Evolutionary conservation across 2,113 vertebrate genomes (phyloP), one percentile per base, ranked within the genome.

Genomic region (Pogona vitticeps): DNA sequence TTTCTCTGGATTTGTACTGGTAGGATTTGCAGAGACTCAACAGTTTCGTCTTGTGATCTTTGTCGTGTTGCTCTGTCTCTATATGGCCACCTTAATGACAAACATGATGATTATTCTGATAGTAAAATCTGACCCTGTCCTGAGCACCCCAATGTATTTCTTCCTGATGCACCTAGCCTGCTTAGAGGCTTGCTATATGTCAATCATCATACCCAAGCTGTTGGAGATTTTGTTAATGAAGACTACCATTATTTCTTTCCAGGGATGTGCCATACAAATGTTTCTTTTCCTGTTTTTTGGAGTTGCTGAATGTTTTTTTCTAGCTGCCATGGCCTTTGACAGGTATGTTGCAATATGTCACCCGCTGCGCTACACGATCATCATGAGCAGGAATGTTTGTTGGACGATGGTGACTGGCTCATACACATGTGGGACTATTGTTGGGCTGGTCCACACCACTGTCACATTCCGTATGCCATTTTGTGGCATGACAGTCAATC

Each of bases 91-190:
- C 23, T 36, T 93, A 14, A 63, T 90, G 73, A 88, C 83, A 63
- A 94, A 91, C 56, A 70, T 3, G 1, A 46, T 93, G 28, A 90
- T 93, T 76, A 81, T 78, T 59, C 26, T 92, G 61, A 67, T 75
- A 75, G 58, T 90, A 79, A 79, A 85, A 38, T 5, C 26, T 23
- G 90, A 92, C 65, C 83, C 81, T 15, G 10, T 28, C 26, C 88
- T 91, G 79, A 86, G 86, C 28, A 89, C 46, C 0, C 89, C 92
- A 2, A 89, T 91, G 92, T 93, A 94, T 73, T 90, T 92, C 84
- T 91, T 93, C 9, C 93, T 94, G 31, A 88, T 86, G 12, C 91
- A 93, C 7, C 77, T 95, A 83, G 91, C 95, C 15, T 90, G 83
- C 77, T 84, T 93, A 85, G 93, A 94, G 42, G 8, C 80, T 21